phyloP scores from a whole-genome alignment of 1,140 invertebrate species.

The Coenobita brevimanus region DNA sequence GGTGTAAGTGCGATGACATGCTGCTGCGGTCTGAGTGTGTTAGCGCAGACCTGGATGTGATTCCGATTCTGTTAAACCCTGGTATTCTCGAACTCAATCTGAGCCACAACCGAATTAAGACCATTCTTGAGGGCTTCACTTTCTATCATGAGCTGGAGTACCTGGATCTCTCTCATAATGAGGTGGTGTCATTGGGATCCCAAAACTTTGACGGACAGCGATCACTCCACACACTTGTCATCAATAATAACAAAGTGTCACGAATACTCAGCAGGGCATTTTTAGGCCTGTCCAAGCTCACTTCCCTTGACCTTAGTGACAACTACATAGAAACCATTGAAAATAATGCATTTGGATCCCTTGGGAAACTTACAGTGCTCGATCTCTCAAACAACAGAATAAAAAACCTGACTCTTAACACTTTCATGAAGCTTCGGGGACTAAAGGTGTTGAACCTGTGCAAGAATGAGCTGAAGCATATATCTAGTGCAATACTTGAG shows the following conservation, averaged over 20 bases:
- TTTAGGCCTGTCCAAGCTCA: conserved; percentile 62
- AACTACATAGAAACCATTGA: conserved; percentile 69
- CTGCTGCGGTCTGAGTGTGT: conserved; percentile 56
- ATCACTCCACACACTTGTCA: conserved; percentile 54
- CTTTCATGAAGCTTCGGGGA: conserved; percentile 58
- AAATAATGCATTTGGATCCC: conserved; percentile 60
- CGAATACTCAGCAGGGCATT: conserved; percentile 63
- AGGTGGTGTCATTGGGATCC: conserved; percentile 64
- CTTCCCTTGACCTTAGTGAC: conserved; percentile 62
- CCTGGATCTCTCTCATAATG: conserved; percentile 67
- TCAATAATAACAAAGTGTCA: conserved; percentile 68
- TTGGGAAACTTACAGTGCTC: conserved; percentile 53
- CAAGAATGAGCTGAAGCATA: conserved; percentile 64
- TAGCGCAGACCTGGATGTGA: conserved; percentile 62
- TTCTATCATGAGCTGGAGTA: conserved; percentile 64
- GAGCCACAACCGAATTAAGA: conserved; percentile 66
- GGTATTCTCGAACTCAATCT: conserved; percentile 60
- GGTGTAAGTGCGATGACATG: conserved; percentile 64
- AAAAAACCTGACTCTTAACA: conserved; percentile 55
- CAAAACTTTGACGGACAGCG: conserved; percentile 63
- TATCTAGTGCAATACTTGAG: conserved; percentile 57
- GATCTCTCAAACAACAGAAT: conserved; percentile 67
- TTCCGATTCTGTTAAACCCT: conserved; percentile 66
- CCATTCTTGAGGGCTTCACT: conserved; percentile 56
- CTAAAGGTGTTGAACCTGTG: conserved; percentile 59